These are phyloP conservation scores for Ciconia nigra DNA, from an alignment of 2,797 vertebrate species.

Conservation along the genomic window DNA sequence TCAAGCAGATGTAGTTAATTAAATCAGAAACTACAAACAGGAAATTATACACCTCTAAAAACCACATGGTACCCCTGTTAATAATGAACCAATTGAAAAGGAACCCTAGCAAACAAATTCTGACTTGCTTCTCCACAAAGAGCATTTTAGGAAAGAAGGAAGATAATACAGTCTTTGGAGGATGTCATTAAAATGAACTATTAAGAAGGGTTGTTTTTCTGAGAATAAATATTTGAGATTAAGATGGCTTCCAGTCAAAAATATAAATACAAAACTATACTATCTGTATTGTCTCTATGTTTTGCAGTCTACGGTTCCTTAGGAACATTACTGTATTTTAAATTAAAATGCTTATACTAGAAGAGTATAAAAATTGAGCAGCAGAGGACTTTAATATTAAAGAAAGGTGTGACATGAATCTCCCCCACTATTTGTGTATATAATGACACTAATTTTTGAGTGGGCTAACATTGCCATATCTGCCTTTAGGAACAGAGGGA, in stretches of 20 bases:
- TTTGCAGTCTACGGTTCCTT: not conserved
- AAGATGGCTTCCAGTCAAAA: not conserved
- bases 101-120: not conserved
- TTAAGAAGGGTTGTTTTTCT: not conserved
- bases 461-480: not conserved
- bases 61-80: slow-evolving; percentile 28
- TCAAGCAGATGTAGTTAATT: slow-evolving; percentile 39
- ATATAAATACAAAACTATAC: not conserved
- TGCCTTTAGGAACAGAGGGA: not conserved
- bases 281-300: not conserved
- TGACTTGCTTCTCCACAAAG: not conserved
- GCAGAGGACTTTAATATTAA: not conserved
- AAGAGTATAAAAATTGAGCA: not conserved
- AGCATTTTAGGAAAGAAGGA: not conserved
- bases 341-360: not conserved
- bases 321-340: not conserved
- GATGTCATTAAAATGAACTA: not conserved
- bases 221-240: not conserved
- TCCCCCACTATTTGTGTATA: not conserved
- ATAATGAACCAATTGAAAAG: slow-evolving; percentile 18
- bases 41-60: slow-evolving; percentile 31
- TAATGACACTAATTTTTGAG: not conserved
- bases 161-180: not conserved
- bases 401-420: not conserved
- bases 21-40: slow-evolving; percentile 37